These are phyloP conservation scores for Tipula helvola DNA, from an alignment of 2,888 invertebrate genomes.

Conservation along the genomic window DNA sequence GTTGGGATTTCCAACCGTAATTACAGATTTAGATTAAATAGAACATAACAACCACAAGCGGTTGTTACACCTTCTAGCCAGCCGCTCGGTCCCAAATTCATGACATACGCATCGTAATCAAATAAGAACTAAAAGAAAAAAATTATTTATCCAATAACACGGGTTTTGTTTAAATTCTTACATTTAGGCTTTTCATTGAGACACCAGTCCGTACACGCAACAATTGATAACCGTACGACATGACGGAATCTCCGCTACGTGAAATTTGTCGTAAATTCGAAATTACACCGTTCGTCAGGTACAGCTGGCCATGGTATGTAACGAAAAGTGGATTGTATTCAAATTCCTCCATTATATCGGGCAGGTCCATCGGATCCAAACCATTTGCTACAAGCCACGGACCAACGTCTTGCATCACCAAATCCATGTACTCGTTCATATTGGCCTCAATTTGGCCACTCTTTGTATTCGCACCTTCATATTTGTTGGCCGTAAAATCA, in stretches of 20 bases:
- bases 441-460: neutral
- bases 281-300: slow-evolving; percentile 21
- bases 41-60: no score
- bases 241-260: neutral
- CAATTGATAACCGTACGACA: slow-evolving; percentile 4
- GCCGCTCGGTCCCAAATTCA: slow-evolving; percentile 9
- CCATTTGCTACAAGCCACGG: slow-evolving; percentile 19
- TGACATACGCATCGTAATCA: slow-evolving; percentile 4
- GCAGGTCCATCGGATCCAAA: slow-evolving; percentile 21
- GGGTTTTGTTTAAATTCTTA: neutral
- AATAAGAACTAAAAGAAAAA: neutral
- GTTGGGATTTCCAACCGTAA: no score
- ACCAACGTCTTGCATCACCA: slow-evolving; percentile 20
- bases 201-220: neutral
- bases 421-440: slow-evolving; percentile 19
- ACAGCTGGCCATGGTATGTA: slow-evolving; percentile 22
- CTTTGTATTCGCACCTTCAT: neutral
- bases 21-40: no score
- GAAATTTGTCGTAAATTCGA: neutral
- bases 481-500: neutral
- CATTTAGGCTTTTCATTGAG: neutral
- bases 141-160: neutral
- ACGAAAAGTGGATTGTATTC: slow-evolving; percentile 17
- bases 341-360: slow-evolving; percentile 19
- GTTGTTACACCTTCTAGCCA: neutral